These are phyloP conservation scores for Sylvilagus floridanus DNA, from an alignment of 2,797 vertebrate genomes.

Conservation along the genomic window DNA sequence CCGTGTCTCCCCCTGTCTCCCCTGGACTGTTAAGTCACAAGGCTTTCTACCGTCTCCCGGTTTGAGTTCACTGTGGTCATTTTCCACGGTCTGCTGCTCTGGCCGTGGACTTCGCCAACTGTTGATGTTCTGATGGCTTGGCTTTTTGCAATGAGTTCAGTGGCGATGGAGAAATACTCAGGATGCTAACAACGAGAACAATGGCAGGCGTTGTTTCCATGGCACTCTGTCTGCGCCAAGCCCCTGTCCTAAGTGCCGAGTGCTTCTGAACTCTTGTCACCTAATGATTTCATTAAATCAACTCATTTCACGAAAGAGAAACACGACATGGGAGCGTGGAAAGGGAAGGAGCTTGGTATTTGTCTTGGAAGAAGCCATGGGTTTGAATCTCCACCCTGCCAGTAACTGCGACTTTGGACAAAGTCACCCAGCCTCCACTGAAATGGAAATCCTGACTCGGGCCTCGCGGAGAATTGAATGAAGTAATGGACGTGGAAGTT, in stretches of 20 bases:
- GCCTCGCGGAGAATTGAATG: slow-evolving; percentile 47
- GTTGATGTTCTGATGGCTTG: not conserved
- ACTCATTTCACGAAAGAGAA: slow-evolving; percentile 48
- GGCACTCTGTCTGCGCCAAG: not conserved
- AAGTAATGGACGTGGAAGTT: slow-evolving; percentile 5
- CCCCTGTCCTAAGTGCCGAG: not conserved
- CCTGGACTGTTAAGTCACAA: not conserved
- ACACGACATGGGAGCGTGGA: slow-evolving; percentile 23
- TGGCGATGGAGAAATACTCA: not conserved
- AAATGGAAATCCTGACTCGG: slow-evolving; percentile 29
- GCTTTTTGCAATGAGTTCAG: not conserved
- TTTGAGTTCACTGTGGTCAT: not conserved
- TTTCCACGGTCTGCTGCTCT: not conserved
- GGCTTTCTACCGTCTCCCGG: not conserved
- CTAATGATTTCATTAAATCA: slow-evolving; percentile 50
- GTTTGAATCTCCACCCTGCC: not conserved
- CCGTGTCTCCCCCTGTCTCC: not conserved
- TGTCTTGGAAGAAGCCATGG: slow-evolving; percentile 57
- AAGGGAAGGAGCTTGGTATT: slow-evolving; percentile 42
- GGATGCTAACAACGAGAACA: not conserved
- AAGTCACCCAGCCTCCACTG: not conserved
- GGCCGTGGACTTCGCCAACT: not conserved
- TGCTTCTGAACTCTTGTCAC: slow-evolving; percentile 22
- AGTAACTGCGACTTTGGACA: slow-evolving; percentile 2
- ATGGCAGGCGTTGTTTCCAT: not conserved